A percentile compares a stretch with the other conserved stretches of the same genome.
Evolutionary conservation across 2,888 invertebrate genomes (phyloP).

Genomic region (Therioaphis trifolii): DNA sequence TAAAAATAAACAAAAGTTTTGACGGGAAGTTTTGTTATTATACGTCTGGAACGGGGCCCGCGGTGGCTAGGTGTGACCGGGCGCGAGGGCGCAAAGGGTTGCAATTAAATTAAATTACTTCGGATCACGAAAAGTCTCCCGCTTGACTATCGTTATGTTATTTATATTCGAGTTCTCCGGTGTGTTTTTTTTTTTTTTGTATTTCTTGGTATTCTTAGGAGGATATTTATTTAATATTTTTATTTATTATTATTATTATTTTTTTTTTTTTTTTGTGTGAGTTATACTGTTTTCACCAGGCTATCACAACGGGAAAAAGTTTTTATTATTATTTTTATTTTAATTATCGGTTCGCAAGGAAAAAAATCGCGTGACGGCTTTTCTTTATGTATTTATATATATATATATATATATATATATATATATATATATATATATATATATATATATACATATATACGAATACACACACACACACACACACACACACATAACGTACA

Average conservation of each 20-base stretch:
- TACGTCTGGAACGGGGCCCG: neutral
- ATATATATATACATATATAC: too few species aligned
- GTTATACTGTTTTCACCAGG: constrained; percentile 16
- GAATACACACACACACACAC: neutral
- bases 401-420: too few species aligned
- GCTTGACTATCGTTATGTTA: constrained; percentile 31
- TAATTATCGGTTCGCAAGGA: constrained; percentile 48
- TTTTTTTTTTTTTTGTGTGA: constrained; percentile 15
- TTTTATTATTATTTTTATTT: constrained; percentile 41
- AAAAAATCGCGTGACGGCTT: constrained; percentile 51
- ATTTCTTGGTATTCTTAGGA: neutral
- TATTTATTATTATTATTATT: neutral
- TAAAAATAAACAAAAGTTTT: constrained; percentile 5
- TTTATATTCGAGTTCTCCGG: constrained; percentile 34
- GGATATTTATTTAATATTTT: constrained; percentile 24
- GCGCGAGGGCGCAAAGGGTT: neutral
- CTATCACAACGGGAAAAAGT: constrained; percentile 26
- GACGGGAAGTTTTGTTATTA: constrained; percentile 34
- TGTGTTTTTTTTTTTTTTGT: constrained; percentile 14
- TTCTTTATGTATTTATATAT: neutral
- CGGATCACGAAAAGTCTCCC: constrained; percentile 52
- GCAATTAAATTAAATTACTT: constrained; percentile 59
- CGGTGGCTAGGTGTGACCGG: neutral
- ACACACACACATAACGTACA: neutral
- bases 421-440: too few species aligned